phyloP scores from a whole-genome alignment of 2,113 vertebrate genomes.

The Cranoglanis bouderius region DNA sequence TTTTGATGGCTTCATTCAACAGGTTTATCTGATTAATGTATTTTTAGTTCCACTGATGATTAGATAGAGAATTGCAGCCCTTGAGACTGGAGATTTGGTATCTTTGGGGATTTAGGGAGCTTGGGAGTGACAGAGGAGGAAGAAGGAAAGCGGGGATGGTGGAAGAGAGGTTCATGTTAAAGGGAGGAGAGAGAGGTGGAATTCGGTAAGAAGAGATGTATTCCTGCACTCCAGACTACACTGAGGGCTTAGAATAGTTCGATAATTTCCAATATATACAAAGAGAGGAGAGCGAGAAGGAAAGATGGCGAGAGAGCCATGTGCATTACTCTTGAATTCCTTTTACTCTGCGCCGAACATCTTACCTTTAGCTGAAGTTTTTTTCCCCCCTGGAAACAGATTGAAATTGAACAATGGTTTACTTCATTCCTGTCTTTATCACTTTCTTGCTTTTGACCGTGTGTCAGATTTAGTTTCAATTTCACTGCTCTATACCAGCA shows the following conservation, averaged over 20 bases:
- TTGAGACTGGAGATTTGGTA: neutral
- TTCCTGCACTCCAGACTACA: constrained; percentile 27
- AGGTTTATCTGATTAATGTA: neutral
- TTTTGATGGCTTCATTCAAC: neutral
- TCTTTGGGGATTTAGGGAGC: neutral
- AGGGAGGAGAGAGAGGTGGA: neutral
- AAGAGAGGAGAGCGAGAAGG: neutral
- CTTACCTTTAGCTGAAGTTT: neutral
- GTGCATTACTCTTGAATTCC: neutral
- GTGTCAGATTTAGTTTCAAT: neutral
- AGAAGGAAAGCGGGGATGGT: neutral
- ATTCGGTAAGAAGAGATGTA: constrained; percentile 5
- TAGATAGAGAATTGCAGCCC: neutral
- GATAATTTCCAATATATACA: constrained; percentile 17
- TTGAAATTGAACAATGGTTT: neutral
- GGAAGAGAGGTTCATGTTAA: constrained; percentile 33
- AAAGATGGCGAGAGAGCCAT: neutral
- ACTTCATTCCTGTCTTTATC: neutral
- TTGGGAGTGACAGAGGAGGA: neutral
- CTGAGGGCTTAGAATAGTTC: neutral
- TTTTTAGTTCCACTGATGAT: neutral
- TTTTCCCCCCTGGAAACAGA: neutral
- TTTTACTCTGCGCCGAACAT: neutral
- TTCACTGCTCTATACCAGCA: neutral
- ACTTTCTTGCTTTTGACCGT: neutral